These are phyloP conservation scores for Heteromurus nitidus DNA, from an alignment of 2,888 invertebrate genomes.

Conservation along the genomic window DNA sequence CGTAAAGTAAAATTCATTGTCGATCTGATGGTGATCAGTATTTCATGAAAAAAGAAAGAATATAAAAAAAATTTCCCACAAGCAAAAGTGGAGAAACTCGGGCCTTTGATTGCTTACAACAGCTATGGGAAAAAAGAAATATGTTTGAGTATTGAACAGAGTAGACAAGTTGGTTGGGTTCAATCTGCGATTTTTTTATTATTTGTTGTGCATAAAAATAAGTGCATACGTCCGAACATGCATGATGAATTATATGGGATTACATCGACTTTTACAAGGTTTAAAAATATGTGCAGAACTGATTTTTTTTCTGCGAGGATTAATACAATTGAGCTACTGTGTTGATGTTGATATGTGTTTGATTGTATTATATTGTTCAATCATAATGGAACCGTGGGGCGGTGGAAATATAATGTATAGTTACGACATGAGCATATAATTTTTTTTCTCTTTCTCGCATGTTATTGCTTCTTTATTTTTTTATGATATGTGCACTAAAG, in stretches of 20 bases:
- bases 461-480: background rate
- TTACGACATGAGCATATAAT: no score
- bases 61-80: constrained; percentile 29
- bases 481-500: background rate
- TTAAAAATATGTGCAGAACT: background rate
- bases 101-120: constrained; percentile 42
- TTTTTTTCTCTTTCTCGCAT: no score
- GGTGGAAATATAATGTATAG: no score
- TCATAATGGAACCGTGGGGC: constrained; percentile 22
- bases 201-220: background rate
- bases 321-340: constrained; percentile 13
- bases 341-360: background rate
- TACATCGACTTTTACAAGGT: background rate
- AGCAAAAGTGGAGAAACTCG: constrained; percentile 22
- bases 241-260: no score
- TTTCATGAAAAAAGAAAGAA: no score
- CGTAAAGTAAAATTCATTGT: constrained; percentile 30
- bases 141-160: background rate
- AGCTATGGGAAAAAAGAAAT: constrained; percentile 29
- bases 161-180: background rate
- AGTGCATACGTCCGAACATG: no score
- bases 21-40: constrained; percentile 45
- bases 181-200: background rate
- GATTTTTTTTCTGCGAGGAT: background rate
- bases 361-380: constrained; percentile 13